Base-by-base conservation (phyloP, 2,888 invertebrate genomes). In the Entomobrya proxima region DNA sequence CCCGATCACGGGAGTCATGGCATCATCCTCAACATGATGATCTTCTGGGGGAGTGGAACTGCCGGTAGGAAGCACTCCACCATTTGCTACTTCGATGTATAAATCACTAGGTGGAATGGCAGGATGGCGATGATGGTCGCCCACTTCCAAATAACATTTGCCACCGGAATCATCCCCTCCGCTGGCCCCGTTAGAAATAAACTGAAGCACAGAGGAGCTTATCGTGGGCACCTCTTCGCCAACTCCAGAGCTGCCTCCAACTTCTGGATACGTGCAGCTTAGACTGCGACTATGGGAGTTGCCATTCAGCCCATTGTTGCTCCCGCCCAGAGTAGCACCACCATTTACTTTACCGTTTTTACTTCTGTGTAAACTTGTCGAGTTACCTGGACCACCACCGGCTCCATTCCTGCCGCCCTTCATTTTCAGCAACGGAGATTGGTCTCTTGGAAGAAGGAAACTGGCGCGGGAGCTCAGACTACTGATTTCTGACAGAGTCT, bases 401-500 rank as follows among this genome's bases (percentile, higher is more conserved):
- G 24, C 52, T n/a, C 81, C 81, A 67, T 88, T 88, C 69, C 86
- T 88, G 2, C 87, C 88, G 0, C 88, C 88, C 52, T 89, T 89
- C 69, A 86, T 81, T 55, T 88, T 69, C 30, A 89, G 74, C 1
- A 90, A 82, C 7, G 89, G 89, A 5, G 89, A 90, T 67, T 88
- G 87, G 72, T 89, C 89, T 55, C 80, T 85, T 9, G 89, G 89
- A 61, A 89, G 77, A 64, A 89, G 85, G 77, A 94, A 92, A 89
- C 94, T 94, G 27, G 94, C 93, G 87, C 95, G 93, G 30, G 96
- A 95, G 90, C 95, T 94, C 79, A 95, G 94, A 91, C 95, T 95
- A 2, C 96, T 96, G n/a, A 95, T 94, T 91, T 96, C 96, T 0
- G 96, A 96, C 15, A 96, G 92, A 0, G 95, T 96, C 91, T 96